Evolutionary conservation across 2,797 vertebrate genomes (phyloP).

Genomic region (Crotalus adamanteus): DNA sequence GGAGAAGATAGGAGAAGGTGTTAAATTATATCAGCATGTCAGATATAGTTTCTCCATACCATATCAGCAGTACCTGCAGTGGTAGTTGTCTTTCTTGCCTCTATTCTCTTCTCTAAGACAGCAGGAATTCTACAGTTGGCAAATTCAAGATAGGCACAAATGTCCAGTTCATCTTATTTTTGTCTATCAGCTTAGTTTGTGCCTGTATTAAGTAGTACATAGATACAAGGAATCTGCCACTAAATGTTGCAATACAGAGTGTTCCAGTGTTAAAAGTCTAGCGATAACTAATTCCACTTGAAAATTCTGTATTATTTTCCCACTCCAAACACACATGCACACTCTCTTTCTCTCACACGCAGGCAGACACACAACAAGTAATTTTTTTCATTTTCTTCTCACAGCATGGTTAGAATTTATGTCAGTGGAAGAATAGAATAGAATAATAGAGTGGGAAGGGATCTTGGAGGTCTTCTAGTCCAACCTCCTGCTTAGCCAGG

Average conservation of each 20-base stretch:
- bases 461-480: too few relatives aligned
- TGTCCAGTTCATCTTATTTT: not conserved
- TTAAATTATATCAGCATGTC: not conserved
- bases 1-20: not conserved
- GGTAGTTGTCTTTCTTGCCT: not conserved
- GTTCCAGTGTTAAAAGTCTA: not conserved
- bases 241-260: not conserved
- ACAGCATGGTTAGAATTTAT: not conserved
- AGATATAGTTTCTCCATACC: not conserved
- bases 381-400: not conserved
- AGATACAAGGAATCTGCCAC: not conserved
- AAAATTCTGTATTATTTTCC: not conserved
- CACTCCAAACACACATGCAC: not conserved
- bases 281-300: not conserved
- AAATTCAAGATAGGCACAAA: not conserved
- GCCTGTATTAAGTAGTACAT: not conserved
- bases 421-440: not conserved
- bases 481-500: too few relatives aligned
- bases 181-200: not conserved
- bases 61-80: not conserved
- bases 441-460: too few relatives aligned
- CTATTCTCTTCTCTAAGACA: not conserved
- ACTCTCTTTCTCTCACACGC: not conserved
- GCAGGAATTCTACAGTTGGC: not conserved
- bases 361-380: not conserved